These are phyloP conservation scores for Salvelinus sp. DNA, from an alignment of 2,113 vertebrate species.

Conservation along the genomic window DNA sequence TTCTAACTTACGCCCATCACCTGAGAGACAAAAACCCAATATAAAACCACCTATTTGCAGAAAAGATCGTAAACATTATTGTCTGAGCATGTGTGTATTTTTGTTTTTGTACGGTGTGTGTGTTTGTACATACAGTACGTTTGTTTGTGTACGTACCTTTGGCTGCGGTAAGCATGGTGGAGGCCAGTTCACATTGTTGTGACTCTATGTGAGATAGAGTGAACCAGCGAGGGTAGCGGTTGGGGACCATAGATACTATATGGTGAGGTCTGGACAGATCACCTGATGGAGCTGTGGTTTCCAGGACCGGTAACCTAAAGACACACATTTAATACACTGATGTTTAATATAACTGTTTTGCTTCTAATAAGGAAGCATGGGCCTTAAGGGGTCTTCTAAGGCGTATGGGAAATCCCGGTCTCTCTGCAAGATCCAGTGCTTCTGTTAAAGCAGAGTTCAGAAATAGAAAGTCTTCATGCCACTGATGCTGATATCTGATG, in stretches of 20 bases:
- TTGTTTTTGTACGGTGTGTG: background rate
- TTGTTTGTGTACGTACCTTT: conserved; percentile 71
- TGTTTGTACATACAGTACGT: background rate
- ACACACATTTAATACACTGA: conserved; percentile 1
- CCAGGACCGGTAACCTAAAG: conserved; percentile 84
- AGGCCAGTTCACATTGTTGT: conserved; percentile 83
- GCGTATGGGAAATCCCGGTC: background rate
- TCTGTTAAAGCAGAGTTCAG: too few species aligned
- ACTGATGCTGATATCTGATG: too few species aligned
- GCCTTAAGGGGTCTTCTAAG: too few species aligned
- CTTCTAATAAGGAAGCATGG: too few species aligned
- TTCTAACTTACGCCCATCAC: conserved; percentile 84
- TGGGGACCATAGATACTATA: conserved; percentile 87
- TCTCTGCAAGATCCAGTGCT: background rate
- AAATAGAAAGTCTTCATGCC: too few species aligned
- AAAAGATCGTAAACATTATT: background rate
- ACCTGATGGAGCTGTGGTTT: conserved; percentile 81
- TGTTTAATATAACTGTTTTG: too few species aligned
- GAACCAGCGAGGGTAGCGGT: conserved; percentile 87
- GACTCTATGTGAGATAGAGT: conserved; percentile 84
- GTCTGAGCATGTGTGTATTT: background rate
- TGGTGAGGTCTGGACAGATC: conserved; percentile 85
- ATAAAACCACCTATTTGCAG: background rate
- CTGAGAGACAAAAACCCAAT: conserved; percentile 61
- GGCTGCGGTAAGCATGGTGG: conserved; percentile 83